Evolutionary conservation across 2,888 invertebrate genomes (phyloP), one percentile per base, ranked within the genome.

Genomic region (Acleris holmiana): DNA sequence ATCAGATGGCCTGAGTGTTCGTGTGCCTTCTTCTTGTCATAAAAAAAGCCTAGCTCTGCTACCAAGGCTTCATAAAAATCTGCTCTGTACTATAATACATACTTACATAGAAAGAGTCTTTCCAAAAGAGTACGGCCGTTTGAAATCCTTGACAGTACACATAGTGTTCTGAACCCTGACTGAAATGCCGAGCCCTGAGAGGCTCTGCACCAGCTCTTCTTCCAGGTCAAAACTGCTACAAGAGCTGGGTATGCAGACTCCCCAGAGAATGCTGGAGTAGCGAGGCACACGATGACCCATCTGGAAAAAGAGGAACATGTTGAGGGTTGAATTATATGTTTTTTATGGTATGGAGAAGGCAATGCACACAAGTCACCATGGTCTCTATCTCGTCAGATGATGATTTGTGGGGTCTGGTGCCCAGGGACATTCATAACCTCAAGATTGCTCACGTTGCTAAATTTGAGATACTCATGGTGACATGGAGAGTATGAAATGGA

Each of bases 251-350:
- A 94, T 88, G 73, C 94, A 94, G 49, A 94, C 87, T 0, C 94
- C 94, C 94, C 94, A 94, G 19, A 93, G 77, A 6, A 94, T 75
- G 69, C 92, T 93, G 10, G 94, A 93, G 74, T 93, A 94, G 51
- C 94, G 86, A 0, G 94, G 94, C 0, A 94, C 89, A 35, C 94
- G 85, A 77, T 94, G 94, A 21, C 93, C 93, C 83, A 94, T 93
- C 94, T 94, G 79, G 1, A 79, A 79, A 66, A 35, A 25, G 54
- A 44, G 10, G 35, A 35, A 13, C 35, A 35, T 35, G 13, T 35
- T 40, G 47, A 21, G 6, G 44, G 2, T 44, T 17, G 5, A 44
- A 44, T 44, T 17, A 17, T 15, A n/a, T 7, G 15, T 4, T 44
- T 35, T 35, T 35, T 35, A 35, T 13, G 13, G 35, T 13, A 13